Evolutionary conservation across 1,140 invertebrate species (phyloP).

Genomic region (Lucilia cuprina): DNA sequence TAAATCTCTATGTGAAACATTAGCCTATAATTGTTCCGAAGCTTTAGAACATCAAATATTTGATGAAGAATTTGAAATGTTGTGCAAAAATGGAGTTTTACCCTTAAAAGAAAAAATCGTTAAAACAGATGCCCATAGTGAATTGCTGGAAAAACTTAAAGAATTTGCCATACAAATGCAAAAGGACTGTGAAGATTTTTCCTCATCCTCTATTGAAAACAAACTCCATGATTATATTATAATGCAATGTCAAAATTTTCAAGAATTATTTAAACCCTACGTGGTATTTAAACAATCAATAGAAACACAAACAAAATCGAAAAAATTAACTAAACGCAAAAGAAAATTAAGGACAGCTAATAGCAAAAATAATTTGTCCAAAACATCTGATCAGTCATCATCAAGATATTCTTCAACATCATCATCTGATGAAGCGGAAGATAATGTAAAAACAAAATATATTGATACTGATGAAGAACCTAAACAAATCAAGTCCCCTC

Average conservation of each 20-base stretch:
- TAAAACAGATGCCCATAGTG: not conserved
- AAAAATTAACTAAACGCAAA: slow-evolving; percentile 8
- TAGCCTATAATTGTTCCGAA: slow-evolving; percentile 44
- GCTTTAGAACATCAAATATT: slow-evolving; percentile 43
- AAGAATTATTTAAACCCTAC: not conserved
- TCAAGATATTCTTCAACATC: not conserved
- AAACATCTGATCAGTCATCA: slow-evolving; percentile 31
- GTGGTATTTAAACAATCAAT: not conserved
- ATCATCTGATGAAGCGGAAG: not conserved
- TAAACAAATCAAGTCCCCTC: no score
- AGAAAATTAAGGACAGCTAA: not conserved
- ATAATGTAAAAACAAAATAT: not conserved
- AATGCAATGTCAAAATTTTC: slow-evolving; percentile 43
- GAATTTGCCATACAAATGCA: slow-evolving; percentile 47
- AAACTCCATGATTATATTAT: slow-evolving; percentile 40
- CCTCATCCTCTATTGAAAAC: slow-evolving; percentile 36
- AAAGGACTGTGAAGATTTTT: slow-evolving; percentile 43
- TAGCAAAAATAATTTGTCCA: not conserved
- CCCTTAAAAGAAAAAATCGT: not conserved
- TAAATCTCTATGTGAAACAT: not conserved
- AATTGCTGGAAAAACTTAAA: slow-evolving; percentile 38
- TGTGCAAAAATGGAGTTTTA: slow-evolving; percentile 30
- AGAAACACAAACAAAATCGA: slow-evolving; percentile 30
- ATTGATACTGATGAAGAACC: not conserved
- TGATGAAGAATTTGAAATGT: slow-evolving; percentile 45